Conservation (phyloP, 2,797 vertebrate species). For the Sandelia bainsii region DNA sequence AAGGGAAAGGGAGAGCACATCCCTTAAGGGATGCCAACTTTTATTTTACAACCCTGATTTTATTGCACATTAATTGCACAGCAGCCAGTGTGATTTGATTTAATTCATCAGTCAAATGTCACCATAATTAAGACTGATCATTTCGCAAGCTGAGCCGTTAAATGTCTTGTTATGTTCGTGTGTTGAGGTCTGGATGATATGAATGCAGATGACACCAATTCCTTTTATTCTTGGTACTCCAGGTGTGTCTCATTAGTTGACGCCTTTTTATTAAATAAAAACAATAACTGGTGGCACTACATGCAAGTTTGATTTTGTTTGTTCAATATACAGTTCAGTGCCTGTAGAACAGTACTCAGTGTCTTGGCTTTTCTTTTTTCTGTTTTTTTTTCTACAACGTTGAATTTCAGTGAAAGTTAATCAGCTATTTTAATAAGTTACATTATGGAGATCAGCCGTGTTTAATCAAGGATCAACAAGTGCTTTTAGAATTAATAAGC, state of each 20-base stretch:
- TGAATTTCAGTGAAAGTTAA: background rate
- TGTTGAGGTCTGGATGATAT: slow-evolving; percentile 37
- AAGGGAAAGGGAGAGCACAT: background rate
- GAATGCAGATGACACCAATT: slow-evolving; percentile 42
- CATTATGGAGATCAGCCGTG: too few species aligned
- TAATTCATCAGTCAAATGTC: slow-evolving; percentile 58
- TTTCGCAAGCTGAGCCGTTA: slow-evolving; percentile 32
- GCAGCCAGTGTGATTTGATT: slow-evolving; percentile 49
- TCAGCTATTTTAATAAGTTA: background rate
- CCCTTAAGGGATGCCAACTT: slow-evolving; percentile 42
- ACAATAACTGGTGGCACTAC: background rate
- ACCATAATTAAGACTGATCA: slow-evolving; percentile 52
- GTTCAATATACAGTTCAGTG: too few species aligned
- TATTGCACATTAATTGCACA: slow-evolving; percentile 54
- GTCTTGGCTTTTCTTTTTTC: too few species aligned
- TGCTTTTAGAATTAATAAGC: background rate
- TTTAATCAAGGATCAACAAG: slow-evolving; percentile 1
- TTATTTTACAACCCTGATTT: slow-evolving; percentile 46
- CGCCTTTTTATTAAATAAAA: background rate
- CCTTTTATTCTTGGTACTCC: slow-evolving; percentile 10
- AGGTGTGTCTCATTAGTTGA: slow-evolving; percentile 25
- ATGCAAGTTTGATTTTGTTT: background rate
- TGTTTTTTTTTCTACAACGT: background rate
- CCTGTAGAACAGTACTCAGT: background rate
- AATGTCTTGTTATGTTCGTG: slow-evolving; percentile 23